Conservation (phyloP, 1,140 invertebrate species). For the Drosophila chauvacae region DNA sequence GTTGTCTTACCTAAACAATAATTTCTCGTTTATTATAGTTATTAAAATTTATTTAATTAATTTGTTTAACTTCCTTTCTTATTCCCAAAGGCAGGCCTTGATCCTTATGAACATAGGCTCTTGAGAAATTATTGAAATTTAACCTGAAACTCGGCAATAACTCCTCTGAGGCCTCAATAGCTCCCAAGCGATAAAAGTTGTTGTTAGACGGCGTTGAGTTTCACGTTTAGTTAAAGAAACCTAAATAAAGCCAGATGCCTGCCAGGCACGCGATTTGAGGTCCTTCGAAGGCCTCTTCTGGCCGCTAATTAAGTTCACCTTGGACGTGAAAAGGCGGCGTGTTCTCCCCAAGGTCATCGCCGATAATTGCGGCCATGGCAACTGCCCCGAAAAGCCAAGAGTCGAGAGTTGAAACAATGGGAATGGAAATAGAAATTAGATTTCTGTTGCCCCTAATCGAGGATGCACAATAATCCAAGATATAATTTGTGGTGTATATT, state of each 20-base stretch:
- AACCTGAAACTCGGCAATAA: conserved; percentile 9
- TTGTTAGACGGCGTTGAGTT: conserved; percentile 49
- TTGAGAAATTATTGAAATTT: conserved; percentile 18
- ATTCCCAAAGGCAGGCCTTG: background rate
- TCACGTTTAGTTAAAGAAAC: conserved; percentile 3
- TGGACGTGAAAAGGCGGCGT: conserved; percentile 51
- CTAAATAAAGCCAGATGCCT: conserved; percentile 40
- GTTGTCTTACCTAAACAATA: background rate
- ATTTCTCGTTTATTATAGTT: background rate
- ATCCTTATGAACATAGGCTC: background rate
- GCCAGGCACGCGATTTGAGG: conserved; percentile 64
- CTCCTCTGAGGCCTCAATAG: background rate
- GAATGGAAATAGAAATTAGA: conserved; percentile 17
- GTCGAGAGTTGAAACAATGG: conserved; percentile 31
- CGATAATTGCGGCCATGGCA: conserved; percentile 57
- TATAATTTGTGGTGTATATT: background rate
- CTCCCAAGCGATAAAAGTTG: conserved; percentile 17
- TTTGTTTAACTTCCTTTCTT: too few species aligned
- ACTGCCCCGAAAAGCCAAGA: conserved; percentile 36
- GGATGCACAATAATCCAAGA: conserved; percentile 12
- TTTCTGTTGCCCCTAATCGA: conserved; percentile 2
- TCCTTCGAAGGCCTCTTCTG: conserved; percentile 51
- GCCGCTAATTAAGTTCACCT: conserved; percentile 71
- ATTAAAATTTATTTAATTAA: background rate
- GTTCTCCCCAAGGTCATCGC: conserved; percentile 68